Evolutionary conservation across 2,888 invertebrate genomes (phyloP), one percentile per base, ranked within the genome.

Genomic region (Bellardia pandia): DNA sequence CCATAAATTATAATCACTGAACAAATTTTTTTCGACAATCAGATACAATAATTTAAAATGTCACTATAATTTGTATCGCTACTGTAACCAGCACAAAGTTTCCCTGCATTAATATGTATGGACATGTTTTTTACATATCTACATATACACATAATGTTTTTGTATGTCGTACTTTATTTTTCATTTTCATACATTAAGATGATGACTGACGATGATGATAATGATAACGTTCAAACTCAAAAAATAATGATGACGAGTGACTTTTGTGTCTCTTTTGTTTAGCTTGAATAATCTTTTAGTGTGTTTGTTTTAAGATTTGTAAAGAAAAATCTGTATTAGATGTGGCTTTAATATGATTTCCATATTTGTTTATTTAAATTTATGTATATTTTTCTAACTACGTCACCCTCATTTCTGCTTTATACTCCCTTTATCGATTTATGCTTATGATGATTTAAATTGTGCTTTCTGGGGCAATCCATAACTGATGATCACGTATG

Each of bases 341-440:
- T 75, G 72, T 75, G 75, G 78, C 85, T 85, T 87, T 69, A 85
- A 81, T 85, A 81, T 58, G 81, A 85, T 78, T 78, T 77, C 66
- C 33, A 14, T 69, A 11, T 45, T 75, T 68, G 48, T 33, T 48
- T 71, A 60, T 74, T 66, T 58, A 66, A 30, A 48, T 66, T 82
- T 45, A n/a, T 74, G 23, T 30, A 5, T 40, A 14, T 48, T 75
- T 48, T 23, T 68, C n/a, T 64, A 23, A 16, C 16, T n/a, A 5
- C 33, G 5, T 40, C 42, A 2, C 13, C 37, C 14, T 37, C 37
- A 9, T 66, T 23, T 66, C 4, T 23, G 7, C 5, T 14, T 42
- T 66, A 23, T 45, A 4, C 3, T 62, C 3, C n/a, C 23, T 42
- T 16, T 64, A 42, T 64, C 42, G 64, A 64, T 40, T 60, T 14